Conservation (phyloP, 2,888 invertebrate genomes). For the Agrotis ipsilon region DNA sequence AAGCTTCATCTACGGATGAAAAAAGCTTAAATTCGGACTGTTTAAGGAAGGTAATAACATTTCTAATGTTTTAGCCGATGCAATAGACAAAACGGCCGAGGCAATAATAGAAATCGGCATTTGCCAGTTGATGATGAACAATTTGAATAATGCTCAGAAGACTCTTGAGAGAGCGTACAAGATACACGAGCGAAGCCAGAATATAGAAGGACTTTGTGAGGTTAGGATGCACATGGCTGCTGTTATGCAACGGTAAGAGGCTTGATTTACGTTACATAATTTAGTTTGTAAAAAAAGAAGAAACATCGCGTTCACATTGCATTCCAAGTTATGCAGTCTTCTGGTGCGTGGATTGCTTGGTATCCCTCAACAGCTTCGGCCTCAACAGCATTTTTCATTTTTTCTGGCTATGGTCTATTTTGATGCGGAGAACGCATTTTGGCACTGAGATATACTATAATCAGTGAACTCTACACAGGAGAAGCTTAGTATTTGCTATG, state of each 20-base stretch:
- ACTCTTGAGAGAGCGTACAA: conserved; percentile 87
- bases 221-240: conserved; percentile 89
- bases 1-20: too few species aligned
- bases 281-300: too few species aligned
- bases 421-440: too few species aligned
- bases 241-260: conserved; percentile 87
- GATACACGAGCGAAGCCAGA: conserved; percentile 79
- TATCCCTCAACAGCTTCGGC: too few species aligned
- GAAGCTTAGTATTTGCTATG: background rate
- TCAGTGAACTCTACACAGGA: too few species aligned
- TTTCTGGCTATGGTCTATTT: too few species aligned
- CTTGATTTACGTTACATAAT: conserved; percentile 2
- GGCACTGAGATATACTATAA: too few species aligned
- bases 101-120: conserved; percentile 90
- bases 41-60: background rate
- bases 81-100: conserved; percentile 85
- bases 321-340: too few species aligned
- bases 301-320: too few species aligned
- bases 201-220: conserved; percentile 87
- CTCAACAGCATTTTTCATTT: background rate
- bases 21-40: too few species aligned
- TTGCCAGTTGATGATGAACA: conserved; percentile 87
- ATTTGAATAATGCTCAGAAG: conserved; percentile 86
- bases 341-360: too few species aligned
- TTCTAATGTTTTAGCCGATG: conserved; percentile 79